Percentiles rank a stretch among this genome's conserved stretches.
These are phyloP conservation scores for Drosophila lacicola DNA, from an alignment of 2,888 invertebrate species.

Conservation along the genomic window DNA sequence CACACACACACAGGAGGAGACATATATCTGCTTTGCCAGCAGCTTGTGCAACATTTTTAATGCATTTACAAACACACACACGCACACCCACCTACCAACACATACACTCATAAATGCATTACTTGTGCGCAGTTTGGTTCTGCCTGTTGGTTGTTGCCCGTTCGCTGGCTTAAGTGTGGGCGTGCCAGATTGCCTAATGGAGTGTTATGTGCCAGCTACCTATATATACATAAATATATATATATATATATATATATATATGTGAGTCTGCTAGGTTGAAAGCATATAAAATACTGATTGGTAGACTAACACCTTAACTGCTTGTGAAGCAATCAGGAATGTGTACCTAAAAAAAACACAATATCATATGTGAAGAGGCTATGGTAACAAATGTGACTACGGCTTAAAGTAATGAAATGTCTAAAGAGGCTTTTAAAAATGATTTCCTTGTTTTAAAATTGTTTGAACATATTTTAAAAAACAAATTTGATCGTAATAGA, in stretches of 20 bases:
- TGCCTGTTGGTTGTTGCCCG: slow-evolving; percentile 21
- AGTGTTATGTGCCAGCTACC: slow-evolving; percentile 43
- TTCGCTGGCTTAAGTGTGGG: slow-evolving; percentile 33
- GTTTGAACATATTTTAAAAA: too few relatives aligned
- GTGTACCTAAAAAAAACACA: background rate
- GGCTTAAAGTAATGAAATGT: too few relatives aligned
- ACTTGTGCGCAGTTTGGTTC: slow-evolving; percentile 39
- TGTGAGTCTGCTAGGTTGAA: background rate
- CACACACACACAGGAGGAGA: background rate
- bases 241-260: background rate
- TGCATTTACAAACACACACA: slow-evolving; percentile 50
- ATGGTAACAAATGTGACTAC: too few relatives aligned
- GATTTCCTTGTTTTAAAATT: too few relatives aligned
- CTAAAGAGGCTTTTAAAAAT: too few relatives aligned
- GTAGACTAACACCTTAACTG: slow-evolving; percentile 7
- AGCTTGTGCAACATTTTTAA: slow-evolving; percentile 61
- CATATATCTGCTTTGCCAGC: slow-evolving; percentile 28
- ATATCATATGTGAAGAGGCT: background rate
- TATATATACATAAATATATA: slow-evolving; percentile 4
- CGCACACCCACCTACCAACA: slow-evolving; percentile 8
- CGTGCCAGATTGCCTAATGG: slow-evolving; percentile 55
- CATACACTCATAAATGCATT: slow-evolving; percentile 54
- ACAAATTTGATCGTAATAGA: too few relatives aligned
- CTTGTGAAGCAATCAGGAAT: slow-evolving; percentile 4
- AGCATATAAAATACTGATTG: slow-evolving; percentile 14